Evolutionary conservation across 2,888 invertebrate genomes (phyloP).

Genomic region (Andrena haemorrhoa): DNA sequence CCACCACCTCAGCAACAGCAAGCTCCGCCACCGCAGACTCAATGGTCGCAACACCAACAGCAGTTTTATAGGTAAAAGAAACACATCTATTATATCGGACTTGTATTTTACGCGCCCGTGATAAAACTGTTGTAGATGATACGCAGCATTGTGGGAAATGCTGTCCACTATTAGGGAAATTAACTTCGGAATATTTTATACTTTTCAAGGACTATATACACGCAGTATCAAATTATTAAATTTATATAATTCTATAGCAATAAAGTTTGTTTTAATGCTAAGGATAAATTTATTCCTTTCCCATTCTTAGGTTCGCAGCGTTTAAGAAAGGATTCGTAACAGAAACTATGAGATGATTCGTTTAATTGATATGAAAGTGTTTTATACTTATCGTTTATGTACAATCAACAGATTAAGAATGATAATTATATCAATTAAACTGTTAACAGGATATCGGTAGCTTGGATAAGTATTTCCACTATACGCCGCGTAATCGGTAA

Average conservation of each 20-base stretch:
- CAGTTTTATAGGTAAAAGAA: slow-evolving; percentile 88
- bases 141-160: slow-evolving; percentile 15
- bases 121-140: slow-evolving; percentile 46
- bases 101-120: slow-evolving; percentile 48
- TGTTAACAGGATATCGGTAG: slow-evolving; percentile 28
- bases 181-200: slow-evolving; percentile 68
- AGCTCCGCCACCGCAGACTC: slow-evolving; percentile 80
- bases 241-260: slow-evolving; percentile 75
- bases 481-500: slow-evolving; percentile 16
- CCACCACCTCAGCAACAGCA: slow-evolving; percentile 83
- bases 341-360: slow-evolving; percentile 35
- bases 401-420: slow-evolving; percentile 33
- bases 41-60: slow-evolving; percentile 86
- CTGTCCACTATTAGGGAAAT: slow-evolving; percentile 40
- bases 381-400: slow-evolving; percentile 30
- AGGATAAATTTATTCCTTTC: slow-evolving; percentile 61
- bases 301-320: slow-evolving; percentile 44
- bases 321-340: slow-evolving; percentile 29
- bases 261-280: slow-evolving; percentile 72
- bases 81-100: slow-evolving; percentile 20
- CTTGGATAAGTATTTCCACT: slow-evolving; percentile 25
- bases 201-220: slow-evolving; percentile 60
- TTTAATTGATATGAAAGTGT: slow-evolving; percentile 49
- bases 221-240: slow-evolving; percentile 40
- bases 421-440: slow-evolving; percentile 42